Evolutionary conservation across 1,140 invertebrate species (phyloP).

Genomic region (Pseudomyrmex gracilis): DNA sequence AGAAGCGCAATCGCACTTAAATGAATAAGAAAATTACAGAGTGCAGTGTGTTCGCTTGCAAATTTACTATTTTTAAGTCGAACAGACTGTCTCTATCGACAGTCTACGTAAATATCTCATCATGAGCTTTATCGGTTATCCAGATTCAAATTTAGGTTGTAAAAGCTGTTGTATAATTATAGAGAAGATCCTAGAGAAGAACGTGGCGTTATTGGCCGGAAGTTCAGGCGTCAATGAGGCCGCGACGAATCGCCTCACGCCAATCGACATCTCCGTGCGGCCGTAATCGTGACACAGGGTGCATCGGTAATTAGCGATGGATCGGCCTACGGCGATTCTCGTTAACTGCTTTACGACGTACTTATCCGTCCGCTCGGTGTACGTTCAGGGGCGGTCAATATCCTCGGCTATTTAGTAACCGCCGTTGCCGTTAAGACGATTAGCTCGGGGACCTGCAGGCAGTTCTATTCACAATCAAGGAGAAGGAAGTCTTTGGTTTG

Average conservation of each 20-base stretch:
- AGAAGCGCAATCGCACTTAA: background rate
- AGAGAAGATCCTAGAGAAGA: background rate
- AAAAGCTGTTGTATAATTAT: slow-evolving; percentile 15
- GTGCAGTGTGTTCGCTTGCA: background rate
- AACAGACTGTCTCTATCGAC: too few species aligned
- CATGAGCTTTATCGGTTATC: background rate
- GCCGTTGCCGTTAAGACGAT: slow-evolving; percentile 69
- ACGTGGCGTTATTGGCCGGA: slow-evolving; percentile 56
- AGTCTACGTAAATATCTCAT: background rate
- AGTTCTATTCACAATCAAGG: slow-evolving; percentile 39
- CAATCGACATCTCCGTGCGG: slow-evolving; percentile 6
- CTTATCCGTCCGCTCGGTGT: slow-evolving; percentile 59
- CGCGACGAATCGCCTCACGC: slow-evolving; percentile 30
- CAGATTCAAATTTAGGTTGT: slow-evolving; percentile 1
- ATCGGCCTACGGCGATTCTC: slow-evolving; percentile 70
- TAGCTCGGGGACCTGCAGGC: slow-evolving; percentile 54
- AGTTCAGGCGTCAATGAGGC: slow-evolving; percentile 37
- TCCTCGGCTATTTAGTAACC: slow-evolving; percentile 71
- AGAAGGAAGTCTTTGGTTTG: slow-evolving; percentile 30
- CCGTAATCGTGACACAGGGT: slow-evolving; percentile 24
- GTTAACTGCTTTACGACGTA: slow-evolving; percentile 74
- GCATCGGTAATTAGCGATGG: slow-evolving; percentile 70
- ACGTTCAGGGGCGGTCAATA: slow-evolving; percentile 71
- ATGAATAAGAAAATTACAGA: slow-evolving; percentile 4
- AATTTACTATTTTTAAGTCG: too few species aligned